Base-by-base conservation (phyloP, 2,797 vertebrate species). In the Scomberomorus guttatus region DNA sequence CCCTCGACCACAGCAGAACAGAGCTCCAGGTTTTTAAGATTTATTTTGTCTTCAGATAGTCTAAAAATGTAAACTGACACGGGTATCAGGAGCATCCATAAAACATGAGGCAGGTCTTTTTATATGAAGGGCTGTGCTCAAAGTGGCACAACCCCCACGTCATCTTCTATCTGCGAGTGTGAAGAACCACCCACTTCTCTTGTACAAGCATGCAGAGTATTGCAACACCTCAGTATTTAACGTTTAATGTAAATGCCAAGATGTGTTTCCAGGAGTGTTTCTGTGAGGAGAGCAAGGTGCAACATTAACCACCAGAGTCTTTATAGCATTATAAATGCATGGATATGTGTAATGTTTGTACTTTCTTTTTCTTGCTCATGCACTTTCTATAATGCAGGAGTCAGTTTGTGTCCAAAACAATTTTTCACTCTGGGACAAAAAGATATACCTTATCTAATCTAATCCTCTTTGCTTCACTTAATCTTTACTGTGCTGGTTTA, bases 401-500 rank as follows among this genome's bases (percentile, higher is more conserved):
- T 13, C 32, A 22, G 18, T 25, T 18, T 3, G 32, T 80, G 51
- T 56, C 29, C 24, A 29, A 46, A 58, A 67, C 37, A 1, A n/a
- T 61, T 39, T 56, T 48, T 24, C 22, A 4, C 55, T 48, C 6
- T 15, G 29, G 42, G 25, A 32, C 57, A 63, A 48, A 50, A 39
- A 50, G 13, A 70, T 64, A 29, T 3, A 51, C 48, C 15, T 70
- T 42, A 60, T 71, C 52, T 59, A 32, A 69, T 74, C 65, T 59
- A n/a, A 73, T 73, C 69, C 18, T 29, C 27, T 34, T 50, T 12
- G 27, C 58, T 34, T 56, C 50, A 24, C 52, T 57, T 74, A 18
- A 68, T 80, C 71, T 60, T 46, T 17, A 29, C 58, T 72, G 13
- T 59, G 61, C 68, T 57, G 59, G 24, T 66, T 42, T 63, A 50